A percentile compares a stretch with the other conserved stretches of the same genome.
phyloP scores from a whole-genome alignment of 2,888 invertebrate genomes.

The Aporophyla nigra region DNA sequence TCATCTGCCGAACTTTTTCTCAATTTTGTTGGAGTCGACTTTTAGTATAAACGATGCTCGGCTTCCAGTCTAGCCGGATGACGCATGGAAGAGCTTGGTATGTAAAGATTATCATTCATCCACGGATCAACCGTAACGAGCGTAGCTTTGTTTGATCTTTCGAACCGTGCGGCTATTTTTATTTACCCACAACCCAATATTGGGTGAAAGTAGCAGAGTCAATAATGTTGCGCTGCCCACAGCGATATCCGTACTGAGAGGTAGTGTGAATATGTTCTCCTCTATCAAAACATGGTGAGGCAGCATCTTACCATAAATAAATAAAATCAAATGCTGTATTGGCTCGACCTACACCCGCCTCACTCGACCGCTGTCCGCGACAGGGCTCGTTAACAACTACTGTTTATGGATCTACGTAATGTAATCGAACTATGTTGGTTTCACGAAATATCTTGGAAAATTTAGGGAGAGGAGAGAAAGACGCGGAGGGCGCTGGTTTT shows the following conservation, averaged over 20 bases:
- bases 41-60: no score
- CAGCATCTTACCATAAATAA: conserved; percentile 39
- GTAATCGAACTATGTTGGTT: conserved; percentile 3
- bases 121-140: no score
- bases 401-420: conserved; percentile 3
- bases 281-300: conserved; percentile 7
- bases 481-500: no score
- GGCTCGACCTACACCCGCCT: conserved; percentile 40
- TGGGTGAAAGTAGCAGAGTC: neutral
- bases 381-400: conserved; percentile 26
- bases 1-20: no score
- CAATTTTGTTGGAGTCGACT: no score
- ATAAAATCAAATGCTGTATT: conserved; percentile 39
- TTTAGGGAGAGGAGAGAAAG: neutral
- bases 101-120: no score
- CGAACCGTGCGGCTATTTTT: no score
- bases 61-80: no score
- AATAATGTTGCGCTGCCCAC: no score
- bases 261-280: conserved; percentile 22
- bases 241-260: neutral
- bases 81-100: no score
- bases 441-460: neutral
- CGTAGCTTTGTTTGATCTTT: no score
- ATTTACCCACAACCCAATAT: no score
- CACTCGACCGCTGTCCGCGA: conserved; percentile 48